Percentiles rank a stretch among this genome's conserved stretches.
Conservation (phyloP, 2,888 invertebrate genomes). For the Altica lythri region DNA sequence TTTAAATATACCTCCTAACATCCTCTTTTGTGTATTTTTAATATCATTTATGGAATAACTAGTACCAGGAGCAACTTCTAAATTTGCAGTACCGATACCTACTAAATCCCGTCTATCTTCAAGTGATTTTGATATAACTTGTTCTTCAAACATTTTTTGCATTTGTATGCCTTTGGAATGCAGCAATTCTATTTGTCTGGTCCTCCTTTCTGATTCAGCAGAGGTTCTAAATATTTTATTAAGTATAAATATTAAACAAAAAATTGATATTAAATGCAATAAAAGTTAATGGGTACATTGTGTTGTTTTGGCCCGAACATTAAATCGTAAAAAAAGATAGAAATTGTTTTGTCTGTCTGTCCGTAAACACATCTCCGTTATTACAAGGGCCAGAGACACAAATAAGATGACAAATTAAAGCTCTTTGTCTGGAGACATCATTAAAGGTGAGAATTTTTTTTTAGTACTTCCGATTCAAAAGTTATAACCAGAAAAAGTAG, state of each 20-base stretch:
- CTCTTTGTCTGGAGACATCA: neutral
- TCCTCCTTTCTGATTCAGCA: constrained; percentile 67
- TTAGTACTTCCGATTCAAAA: neutral
- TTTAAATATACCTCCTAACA: constrained; percentile 61
- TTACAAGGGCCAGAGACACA: neutral
- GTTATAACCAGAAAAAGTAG: neutral
- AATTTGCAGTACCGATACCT: constrained; percentile 54
- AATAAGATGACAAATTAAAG: neutral
- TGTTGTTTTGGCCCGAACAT: too few relatives aligned
- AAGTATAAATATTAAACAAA: constrained; percentile 16
- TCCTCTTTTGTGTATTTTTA: constrained; percentile 62
- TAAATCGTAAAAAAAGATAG: too few relatives aligned
- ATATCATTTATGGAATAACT: constrained; percentile 55
- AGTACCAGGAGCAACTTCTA: constrained; percentile 48
- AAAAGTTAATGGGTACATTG: neutral
- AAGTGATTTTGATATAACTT: constrained; percentile 45
- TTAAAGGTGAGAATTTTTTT: neutral
- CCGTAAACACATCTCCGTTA: too few relatives aligned
- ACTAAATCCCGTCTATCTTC: constrained; percentile 53
- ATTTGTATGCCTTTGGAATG: constrained; percentile 65
- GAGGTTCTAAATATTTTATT: constrained; percentile 57
- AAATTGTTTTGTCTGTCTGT: too few relatives aligned
- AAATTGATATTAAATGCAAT: neutral
- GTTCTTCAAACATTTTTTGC: constrained; percentile 59
- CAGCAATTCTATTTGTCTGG: constrained; percentile 65